phyloP scores from a whole-genome alignment of 2,888 invertebrate species.

The Cryptophagus acutangulus region DNA sequence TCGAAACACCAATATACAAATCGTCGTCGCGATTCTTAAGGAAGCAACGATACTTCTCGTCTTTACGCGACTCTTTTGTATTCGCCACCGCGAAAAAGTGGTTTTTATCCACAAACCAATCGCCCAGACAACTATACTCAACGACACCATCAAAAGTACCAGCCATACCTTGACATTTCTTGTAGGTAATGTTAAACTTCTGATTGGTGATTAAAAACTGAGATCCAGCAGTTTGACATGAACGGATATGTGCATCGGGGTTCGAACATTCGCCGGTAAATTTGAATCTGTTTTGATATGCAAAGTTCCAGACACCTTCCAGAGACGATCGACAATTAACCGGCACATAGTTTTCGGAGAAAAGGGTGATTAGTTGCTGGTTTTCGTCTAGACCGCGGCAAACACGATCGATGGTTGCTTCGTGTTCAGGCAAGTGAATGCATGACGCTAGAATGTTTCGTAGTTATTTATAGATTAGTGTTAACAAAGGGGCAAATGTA shows the following conservation, averaged over 20 bases:
- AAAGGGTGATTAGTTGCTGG: slow-evolving; percentile 78
- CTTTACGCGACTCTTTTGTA: slow-evolving; percentile 90
- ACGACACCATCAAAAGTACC: slow-evolving; percentile 86
- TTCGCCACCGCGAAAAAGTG: slow-evolving; percentile 97
- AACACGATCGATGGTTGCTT: slow-evolving; percentile 70
- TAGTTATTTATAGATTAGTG: too few relatives aligned
- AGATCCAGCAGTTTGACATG: slow-evolving; percentile 94
- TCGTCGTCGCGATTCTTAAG: slow-evolving; percentile 92
- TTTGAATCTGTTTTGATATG: slow-evolving; percentile 72
- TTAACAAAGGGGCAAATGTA: too few relatives aligned
- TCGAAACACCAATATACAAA: slow-evolving; percentile 85
- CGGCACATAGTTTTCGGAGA: slow-evolving; percentile 84
- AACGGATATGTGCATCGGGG: slow-evolving; percentile 82
- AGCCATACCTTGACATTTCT: slow-evolving; percentile 83
- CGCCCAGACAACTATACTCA: slow-evolving; percentile 88
- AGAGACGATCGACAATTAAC: slow-evolving; percentile 88
- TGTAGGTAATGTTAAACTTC: slow-evolving; percentile 92
- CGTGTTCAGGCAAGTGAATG: slow-evolving; percentile 60
- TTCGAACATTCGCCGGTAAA: slow-evolving; percentile 86
- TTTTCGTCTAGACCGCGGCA: slow-evolving; percentile 70
- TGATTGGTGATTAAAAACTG: slow-evolving; percentile 95
- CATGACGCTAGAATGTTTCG: slow-evolving; percentile 67
- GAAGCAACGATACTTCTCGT: slow-evolving; percentile 92
- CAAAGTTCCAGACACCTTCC: slow-evolving; percentile 96
- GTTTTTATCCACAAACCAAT: slow-evolving; percentile 94